phyloP scores from a whole-genome alignment of 2,113 vertebrate species.

The Pseudolaguvia tuberculata region DNA sequence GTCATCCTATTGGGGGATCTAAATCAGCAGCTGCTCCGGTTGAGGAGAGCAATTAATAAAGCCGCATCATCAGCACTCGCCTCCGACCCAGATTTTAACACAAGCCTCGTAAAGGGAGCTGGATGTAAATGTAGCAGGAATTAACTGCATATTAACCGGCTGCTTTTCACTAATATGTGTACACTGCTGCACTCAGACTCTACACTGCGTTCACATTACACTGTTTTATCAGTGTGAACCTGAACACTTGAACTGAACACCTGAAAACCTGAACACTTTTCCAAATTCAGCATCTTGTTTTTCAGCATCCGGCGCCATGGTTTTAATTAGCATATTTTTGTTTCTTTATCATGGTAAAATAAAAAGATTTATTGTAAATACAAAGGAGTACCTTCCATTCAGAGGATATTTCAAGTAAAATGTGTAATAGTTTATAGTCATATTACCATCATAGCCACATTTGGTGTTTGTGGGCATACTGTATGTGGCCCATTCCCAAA shows the following conservation, averaged over 20 bases:
- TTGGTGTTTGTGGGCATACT: no score
- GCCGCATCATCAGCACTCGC: constrained; percentile 55
- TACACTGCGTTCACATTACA: not conserved
- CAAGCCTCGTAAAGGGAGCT: constrained; percentile 57
- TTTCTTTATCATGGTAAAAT: not conserved
- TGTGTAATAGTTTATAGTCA: no score
- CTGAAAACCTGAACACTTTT: no score
- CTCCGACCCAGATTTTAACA: constrained; percentile 55
- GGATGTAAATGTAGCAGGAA: constrained; percentile 52
- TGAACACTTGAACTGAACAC: no score
- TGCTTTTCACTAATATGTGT: constrained; percentile 49
- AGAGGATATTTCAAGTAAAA: no score
- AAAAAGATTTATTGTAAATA: not conserved
- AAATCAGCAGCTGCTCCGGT: constrained; percentile 64
- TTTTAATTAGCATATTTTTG: not conserved
- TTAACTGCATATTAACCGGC: constrained; percentile 53
- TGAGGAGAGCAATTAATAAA: constrained; percentile 61
- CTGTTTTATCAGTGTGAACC: not conserved
- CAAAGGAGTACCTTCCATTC: no score
- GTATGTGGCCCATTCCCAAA: not conserved
- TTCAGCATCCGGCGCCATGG: not conserved
- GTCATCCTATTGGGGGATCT: constrained; percentile 56
- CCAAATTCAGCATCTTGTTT: no score
- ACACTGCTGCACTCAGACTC: constrained; percentile 22
- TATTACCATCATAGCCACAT: not conserved